Evolutionary conservation across 2,113 vertebrate genomes (phyloP).

Genomic region (Rhineura floridana): DNA sequence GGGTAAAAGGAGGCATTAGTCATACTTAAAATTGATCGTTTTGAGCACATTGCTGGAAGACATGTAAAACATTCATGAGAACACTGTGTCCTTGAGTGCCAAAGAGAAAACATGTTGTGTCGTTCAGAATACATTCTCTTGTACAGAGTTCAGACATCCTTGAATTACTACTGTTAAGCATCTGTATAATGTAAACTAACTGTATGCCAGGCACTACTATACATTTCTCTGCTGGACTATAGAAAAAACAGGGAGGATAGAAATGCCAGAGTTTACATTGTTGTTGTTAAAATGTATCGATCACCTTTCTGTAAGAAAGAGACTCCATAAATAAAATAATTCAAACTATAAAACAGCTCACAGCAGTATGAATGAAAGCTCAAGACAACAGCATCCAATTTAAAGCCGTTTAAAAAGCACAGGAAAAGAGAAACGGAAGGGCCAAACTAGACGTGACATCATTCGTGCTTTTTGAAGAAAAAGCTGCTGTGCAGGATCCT

Average conservation of each 20-base stretch:
- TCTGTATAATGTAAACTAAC: not conserved
- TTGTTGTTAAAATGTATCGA: not conserved
- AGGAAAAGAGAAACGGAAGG: not conserved
- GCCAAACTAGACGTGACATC: not conserved
- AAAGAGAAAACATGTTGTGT: not conserved
- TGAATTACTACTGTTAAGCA: not conserved
- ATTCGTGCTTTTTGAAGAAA: not conserved
- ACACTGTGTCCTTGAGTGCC: not conserved
- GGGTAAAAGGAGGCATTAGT: not conserved
- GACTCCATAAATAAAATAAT: not conserved
- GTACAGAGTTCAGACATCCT: not conserved
- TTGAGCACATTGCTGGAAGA: not conserved
- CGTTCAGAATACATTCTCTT: not conserved
- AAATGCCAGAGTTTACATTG: not conserved
- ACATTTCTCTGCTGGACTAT: not conserved
- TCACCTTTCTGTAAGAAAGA: not conserved
- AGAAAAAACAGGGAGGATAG: not conserved
- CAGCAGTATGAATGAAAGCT: not conserved
- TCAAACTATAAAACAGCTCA: not conserved
- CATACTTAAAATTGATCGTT: not conserved
- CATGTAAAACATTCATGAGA: slow-evolving; percentile 20
- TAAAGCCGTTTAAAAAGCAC: not conserved
- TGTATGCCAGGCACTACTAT: not conserved
- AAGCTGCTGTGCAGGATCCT: not conserved
- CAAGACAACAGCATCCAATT: not conserved